Percentiles rank a stretch among this genome's conserved stretches.
Conservation (phyloP, 2,113 vertebrate species). For the Hymenochirus boettgeri region DNA sequence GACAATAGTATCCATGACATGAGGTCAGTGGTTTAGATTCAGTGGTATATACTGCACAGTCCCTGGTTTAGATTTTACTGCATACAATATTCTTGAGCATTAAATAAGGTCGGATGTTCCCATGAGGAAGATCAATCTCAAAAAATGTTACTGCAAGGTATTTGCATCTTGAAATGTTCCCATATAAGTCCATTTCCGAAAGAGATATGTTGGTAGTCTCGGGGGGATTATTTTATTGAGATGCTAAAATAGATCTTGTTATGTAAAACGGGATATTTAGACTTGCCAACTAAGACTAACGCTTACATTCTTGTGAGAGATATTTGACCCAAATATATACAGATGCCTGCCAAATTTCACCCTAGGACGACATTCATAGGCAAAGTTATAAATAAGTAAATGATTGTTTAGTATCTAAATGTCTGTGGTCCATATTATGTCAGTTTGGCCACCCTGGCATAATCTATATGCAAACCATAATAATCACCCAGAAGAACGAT, state of each 20-base stretch:
- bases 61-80: no score
- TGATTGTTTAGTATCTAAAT: slow-evolving; percentile 8
- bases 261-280: background rate
- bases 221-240: no score
- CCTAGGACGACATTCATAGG: slow-evolving; percentile 10
- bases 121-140: no score
- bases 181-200: no score
- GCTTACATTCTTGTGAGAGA: background rate
- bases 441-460: slow-evolving; percentile 17
- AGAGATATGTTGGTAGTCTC: no score
- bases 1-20: no score
- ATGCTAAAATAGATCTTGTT: background rate
- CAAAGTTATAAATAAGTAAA: slow-evolving; percentile 22
- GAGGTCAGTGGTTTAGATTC: no score
- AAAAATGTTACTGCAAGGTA: no score
- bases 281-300: background rate
- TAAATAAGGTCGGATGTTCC: no score
- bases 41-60: no score
- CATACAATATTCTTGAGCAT: no score
- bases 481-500: background rate
- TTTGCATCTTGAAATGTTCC: no score
- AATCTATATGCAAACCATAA: background rate
- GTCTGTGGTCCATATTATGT: slow-evolving; percentile 12
- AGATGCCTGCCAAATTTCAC: slow-evolving; percentile 14
- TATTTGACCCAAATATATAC: slow-evolving; percentile 22